These are phyloP conservation scores for Misgurnus anguillicaudatus DNA, from an alignment of 2,113 vertebrate species.

Conservation along the genomic window DNA sequence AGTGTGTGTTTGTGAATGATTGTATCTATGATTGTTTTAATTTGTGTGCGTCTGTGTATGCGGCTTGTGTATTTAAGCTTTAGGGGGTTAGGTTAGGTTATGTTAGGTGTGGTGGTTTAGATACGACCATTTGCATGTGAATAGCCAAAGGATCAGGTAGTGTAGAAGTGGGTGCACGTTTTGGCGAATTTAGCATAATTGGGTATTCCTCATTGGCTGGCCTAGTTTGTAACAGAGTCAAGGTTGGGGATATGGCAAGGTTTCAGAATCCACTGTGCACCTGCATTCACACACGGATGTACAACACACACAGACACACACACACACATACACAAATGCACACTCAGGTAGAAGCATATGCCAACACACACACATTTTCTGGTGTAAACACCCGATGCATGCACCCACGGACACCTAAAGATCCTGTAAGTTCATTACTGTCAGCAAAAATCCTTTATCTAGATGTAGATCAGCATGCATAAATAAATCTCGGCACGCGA, in stretches of 20 bases:
- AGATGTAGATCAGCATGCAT: slow-evolving; percentile 46
- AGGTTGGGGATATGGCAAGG: slow-evolving; percentile 34
- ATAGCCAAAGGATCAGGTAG: slow-evolving; percentile 50
- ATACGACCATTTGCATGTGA: slow-evolving; percentile 48
- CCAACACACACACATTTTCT: not conserved
- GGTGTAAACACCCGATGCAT: slow-evolving; percentile 6
- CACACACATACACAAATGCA: slow-evolving; percentile 7
- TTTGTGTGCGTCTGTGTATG: slow-evolving; percentile 19
- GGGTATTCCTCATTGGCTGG: slow-evolving; percentile 46
- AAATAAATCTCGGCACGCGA: slow-evolving; percentile 42
- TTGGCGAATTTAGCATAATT: slow-evolving; percentile 50
- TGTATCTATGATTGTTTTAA: slow-evolving; percentile 34
- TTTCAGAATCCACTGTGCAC: slow-evolving; percentile 51
- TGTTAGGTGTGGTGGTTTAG: slow-evolving; percentile 41
- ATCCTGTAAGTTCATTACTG: not conserved
- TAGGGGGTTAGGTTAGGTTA: slow-evolving; percentile 40
- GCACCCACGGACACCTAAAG: not conserved
- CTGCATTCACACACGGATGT: slow-evolving; percentile 40
- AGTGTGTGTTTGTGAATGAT: slow-evolving; percentile 64
- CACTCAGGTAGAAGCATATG: not conserved
- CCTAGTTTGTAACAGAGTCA: slow-evolving; percentile 33
- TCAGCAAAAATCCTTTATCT: slow-evolving; percentile 43
- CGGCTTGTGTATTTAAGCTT: slow-evolving; percentile 37
- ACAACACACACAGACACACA: slow-evolving; percentile 31
- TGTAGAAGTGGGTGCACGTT: slow-evolving; percentile 41